Percentiles rank a stretch among this genome's conserved stretches.
Evolutionary conservation across 2,113 vertebrate genomes (phyloP).

Genomic region (Syngnathus scovelli): DNA sequence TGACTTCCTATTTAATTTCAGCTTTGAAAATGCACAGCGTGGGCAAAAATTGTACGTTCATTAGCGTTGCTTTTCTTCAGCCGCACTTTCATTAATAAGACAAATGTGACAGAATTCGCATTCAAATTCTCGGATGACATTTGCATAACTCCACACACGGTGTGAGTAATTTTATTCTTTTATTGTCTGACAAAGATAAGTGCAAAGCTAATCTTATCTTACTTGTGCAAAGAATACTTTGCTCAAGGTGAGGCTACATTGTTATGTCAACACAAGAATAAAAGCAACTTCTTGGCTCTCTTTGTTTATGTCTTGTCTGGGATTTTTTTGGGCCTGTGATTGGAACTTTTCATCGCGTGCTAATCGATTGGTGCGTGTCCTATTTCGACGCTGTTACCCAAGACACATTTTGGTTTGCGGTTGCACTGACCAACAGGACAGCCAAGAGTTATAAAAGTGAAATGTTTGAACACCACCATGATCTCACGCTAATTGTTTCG

Average conservation of each 20-base stretch:
- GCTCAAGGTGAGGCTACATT: neutral
- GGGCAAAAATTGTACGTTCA: neutral
- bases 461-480: constrained; percentile 21
- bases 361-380: constrained; percentile 53
- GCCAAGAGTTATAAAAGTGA: constrained; percentile 22
- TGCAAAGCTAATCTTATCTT: constrained; percentile 19
- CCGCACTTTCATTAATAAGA: neutral
- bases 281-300: constrained; percentile 21
- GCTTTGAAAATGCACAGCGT: neutral
- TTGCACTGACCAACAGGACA: neutral
- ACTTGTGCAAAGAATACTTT: neutral
- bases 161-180: constrained; percentile 30
- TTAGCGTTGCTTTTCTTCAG: constrained; percentile 11
- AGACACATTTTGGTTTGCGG: neutral
- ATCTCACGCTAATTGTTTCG: constrained; percentile 30
- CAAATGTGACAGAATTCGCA: constrained; percentile 5
- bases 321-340: constrained; percentile 64
- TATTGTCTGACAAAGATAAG: constrained; percentile 23
- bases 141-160: constrained; percentile 26
- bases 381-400: too few relatives aligned
- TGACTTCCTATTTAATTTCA: too few relatives aligned
- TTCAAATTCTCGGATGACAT: neutral
- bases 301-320: constrained; percentile 67
- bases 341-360: constrained; percentile 69
- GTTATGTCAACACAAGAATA: neutral